Conservation (phyloP, 2,888 invertebrate genomes). For the Oligia fasciuncula region DNA sequence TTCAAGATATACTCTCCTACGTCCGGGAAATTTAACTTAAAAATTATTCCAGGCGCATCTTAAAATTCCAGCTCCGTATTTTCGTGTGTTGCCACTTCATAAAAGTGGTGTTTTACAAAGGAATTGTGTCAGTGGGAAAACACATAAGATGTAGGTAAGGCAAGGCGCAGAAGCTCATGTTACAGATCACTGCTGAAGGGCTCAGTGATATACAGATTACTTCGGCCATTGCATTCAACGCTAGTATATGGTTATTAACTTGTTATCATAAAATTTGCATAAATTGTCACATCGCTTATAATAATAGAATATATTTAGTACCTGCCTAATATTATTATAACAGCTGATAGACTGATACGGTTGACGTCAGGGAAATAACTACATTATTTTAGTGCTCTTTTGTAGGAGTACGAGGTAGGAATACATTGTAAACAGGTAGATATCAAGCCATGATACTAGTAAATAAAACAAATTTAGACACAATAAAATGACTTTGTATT, state of each 20-base stretch:
- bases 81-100: slow-evolving; percentile 70
- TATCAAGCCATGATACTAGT: slow-evolving; percentile 9
- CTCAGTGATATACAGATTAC: slow-evolving; percentile 34
- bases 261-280: slow-evolving; percentile 35
- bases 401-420: not conserved
- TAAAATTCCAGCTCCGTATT: slow-evolving; percentile 64
- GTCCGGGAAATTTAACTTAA: slow-evolving; percentile 48
- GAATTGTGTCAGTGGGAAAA: slow-evolving; percentile 77
- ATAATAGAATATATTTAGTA: slow-evolving; percentile 15
- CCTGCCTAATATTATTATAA: not conserved
- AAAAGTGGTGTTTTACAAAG: slow-evolving; percentile 74
- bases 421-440: slow-evolving; percentile 13
- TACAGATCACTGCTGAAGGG: slow-evolving; percentile 15
- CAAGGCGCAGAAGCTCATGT: slow-evolving; percentile 29
- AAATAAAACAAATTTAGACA: slow-evolving; percentile 15
- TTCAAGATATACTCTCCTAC: slow-evolving; percentile 55
- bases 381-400: not conserved
- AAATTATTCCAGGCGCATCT: slow-evolving; percentile 58
- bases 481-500: slow-evolving; percentile 41
- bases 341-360: not conserved
- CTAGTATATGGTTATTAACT: slow-evolving; percentile 10
- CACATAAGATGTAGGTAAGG: slow-evolving; percentile 58
- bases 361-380: not conserved
- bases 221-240: slow-evolving; percentile 18
- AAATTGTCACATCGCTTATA: slow-evolving; percentile 17